These are phyloP conservation scores for Patagioenas fasciata DNA, from an alignment of 2,113 vertebrate species.

Conservation along the genomic window DNA sequence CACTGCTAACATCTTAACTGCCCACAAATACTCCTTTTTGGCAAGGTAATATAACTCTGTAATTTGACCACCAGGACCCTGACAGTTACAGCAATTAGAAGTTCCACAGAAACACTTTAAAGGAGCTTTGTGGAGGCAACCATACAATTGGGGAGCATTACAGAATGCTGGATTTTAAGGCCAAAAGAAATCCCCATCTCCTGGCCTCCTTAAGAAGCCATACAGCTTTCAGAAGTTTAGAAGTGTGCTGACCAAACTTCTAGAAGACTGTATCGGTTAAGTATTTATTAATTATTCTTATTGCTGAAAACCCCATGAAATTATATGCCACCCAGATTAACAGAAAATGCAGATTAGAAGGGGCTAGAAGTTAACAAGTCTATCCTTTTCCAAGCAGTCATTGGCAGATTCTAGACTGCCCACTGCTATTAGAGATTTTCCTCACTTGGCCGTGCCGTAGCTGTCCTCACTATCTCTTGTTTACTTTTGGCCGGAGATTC, in stretches of 20 bases:
- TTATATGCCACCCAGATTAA: background rate
- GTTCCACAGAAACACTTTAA: background rate
- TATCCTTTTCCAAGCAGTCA: background rate
- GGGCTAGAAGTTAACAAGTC: background rate
- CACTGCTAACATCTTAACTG: background rate
- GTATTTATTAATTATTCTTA: background rate
- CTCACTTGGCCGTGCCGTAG: background rate
- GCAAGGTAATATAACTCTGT: background rate
- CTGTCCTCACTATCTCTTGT: background rate
- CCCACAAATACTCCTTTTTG: background rate
- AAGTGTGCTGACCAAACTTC: background rate
- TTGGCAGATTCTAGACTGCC: background rate
- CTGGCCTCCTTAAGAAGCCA: background rate
- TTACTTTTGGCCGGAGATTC: background rate
- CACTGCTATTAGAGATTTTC: background rate
- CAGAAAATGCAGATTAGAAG: background rate
- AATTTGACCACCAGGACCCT: background rate
- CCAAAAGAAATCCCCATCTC: background rate
- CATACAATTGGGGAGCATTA: background rate
- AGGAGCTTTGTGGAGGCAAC: background rate
- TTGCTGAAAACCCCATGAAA: background rate
- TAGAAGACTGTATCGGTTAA: background rate
- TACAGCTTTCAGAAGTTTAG: background rate
- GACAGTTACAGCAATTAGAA: background rate
- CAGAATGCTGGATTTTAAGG: background rate